Evolutionary conservation across 2,113 vertebrate species (phyloP).

Genomic region (Panthera leo): DNA sequence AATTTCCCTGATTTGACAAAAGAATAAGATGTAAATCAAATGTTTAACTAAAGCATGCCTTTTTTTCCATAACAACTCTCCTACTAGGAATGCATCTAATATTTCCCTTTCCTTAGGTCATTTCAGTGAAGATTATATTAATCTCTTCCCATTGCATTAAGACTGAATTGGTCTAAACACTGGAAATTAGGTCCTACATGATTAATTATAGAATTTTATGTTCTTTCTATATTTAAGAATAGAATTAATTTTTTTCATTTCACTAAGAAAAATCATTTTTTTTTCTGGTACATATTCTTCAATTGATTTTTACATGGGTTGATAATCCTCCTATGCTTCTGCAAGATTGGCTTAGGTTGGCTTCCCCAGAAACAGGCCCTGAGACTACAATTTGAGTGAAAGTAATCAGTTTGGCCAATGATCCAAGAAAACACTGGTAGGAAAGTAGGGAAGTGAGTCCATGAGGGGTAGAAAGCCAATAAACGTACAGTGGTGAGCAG

Average conservation of each 20-base stretch:
- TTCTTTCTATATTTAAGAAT: conserved; percentile 9
- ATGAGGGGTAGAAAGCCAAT: background rate
- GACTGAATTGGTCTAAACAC: background rate
- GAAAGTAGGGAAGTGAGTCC: background rate
- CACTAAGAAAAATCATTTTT: background rate
- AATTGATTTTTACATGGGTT: background rate
- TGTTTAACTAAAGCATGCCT: conserved; percentile 42
- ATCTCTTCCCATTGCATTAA: background rate
- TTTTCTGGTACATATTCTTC: background rate
- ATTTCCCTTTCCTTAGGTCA: background rate
- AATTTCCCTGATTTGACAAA: conserved; percentile 56
- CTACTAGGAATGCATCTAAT: background rate
- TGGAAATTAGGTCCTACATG: background rate
- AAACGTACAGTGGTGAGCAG: background rate
- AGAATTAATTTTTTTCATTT: background rate
- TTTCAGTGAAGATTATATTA: background rate
- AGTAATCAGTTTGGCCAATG: background rate
- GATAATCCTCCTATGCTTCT: background rate
- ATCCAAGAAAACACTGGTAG: background rate
- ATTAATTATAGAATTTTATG: background rate
- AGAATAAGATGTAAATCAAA: conserved; percentile 50
- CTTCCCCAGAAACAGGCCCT: background rate
- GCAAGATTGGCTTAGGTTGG: background rate
- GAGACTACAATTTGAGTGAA: background rate
- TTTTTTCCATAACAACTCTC: background rate